phyloP scores from a whole-genome alignment of 2,888 invertebrate genomes.

The Caenorhabditis drosophilae region DNA sequence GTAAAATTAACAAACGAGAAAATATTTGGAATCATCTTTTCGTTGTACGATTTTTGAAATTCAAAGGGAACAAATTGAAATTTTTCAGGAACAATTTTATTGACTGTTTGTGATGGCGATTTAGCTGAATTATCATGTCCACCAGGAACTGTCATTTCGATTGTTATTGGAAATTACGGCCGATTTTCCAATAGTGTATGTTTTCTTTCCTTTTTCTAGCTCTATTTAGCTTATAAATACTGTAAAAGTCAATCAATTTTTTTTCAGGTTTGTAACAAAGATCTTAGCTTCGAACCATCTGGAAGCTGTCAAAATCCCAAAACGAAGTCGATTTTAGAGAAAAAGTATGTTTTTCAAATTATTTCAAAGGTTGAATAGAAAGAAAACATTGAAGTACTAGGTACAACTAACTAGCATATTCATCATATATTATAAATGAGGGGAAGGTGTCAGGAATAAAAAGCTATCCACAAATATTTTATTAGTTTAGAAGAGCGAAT shows the following conservation, averaged over 20 bases:
- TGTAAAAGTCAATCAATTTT: neutral
- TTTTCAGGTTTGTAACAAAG: conserved; percentile 25
- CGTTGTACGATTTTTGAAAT: neutral
- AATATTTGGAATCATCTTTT: neutral
- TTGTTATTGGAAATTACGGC: conserved; percentile 49
- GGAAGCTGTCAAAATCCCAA: conserved; percentile 40
- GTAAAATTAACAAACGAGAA: too few species aligned
- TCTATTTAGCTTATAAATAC: neutral
- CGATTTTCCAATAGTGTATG: conserved; percentile 35
- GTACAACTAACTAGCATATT: conserved; percentile 37
- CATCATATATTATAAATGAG: conserved; percentile 29
- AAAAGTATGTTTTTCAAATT: conserved; percentile 35
- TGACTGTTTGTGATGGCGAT: conserved; percentile 43
- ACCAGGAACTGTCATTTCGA: conserved; percentile 41
- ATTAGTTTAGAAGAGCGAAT: too few species aligned
- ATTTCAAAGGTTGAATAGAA: neutral
- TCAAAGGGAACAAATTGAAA: neutral
- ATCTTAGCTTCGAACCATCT: conserved; percentile 14
- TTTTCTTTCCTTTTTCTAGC: neutral
- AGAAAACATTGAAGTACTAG: conserved; percentile 4
- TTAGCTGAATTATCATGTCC: conserved; percentile 44
- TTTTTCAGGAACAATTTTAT: conserved; percentile 36
- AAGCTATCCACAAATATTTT: neutral
- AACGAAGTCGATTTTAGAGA: conserved; percentile 37
- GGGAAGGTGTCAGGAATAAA: neutral